A percentile compares a stretch with the other conserved stretches of the same genome.
These are phyloP conservation scores for Microtus richardsoni DNA, from an alignment of 2,113 vertebrate species.

Conservation along the genomic window DNA sequence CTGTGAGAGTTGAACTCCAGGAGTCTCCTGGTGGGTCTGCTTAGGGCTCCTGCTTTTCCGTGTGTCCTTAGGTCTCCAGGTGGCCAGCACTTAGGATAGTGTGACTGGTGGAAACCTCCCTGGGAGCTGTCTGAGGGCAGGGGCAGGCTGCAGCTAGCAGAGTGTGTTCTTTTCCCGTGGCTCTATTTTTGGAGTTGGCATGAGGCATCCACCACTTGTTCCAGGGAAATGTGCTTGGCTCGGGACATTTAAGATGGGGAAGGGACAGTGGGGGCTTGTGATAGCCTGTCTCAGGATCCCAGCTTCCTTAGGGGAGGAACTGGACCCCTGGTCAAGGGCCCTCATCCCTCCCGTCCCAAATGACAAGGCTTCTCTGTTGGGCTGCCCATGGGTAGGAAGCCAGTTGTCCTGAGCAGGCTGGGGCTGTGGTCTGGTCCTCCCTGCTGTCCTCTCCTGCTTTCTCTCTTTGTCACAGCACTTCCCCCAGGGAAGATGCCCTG, in stretches of 20 bases:
- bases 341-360: fast-evolving
- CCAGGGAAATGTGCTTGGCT: constrained; percentile 72
- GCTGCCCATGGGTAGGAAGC: not conserved
- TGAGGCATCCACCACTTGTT: constrained; percentile 66
- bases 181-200: constrained; percentile 82
- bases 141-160: constrained; percentile 60
- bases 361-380: not conserved
- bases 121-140: constrained; percentile 43
- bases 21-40: not conserved
- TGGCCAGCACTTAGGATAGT: not conserved
- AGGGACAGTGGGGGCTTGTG: not conserved
- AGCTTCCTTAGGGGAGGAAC: not conserved
- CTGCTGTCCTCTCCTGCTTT: not conserved
- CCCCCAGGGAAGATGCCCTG: not conserved
- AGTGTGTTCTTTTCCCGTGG: constrained; percentile 67
- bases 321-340: not conserved
- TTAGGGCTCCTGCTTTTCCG: no score
- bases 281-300: not conserved
- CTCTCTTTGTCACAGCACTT: not conserved
- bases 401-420: not conserved
- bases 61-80: not conserved
- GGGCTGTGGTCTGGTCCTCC: not conserved
- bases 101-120: not conserved
- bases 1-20: not conserved
- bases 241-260: not conserved